phyloP scores from a whole-genome alignment of 2,888 invertebrate genomes.

The Campaea margaritaria region DNA sequence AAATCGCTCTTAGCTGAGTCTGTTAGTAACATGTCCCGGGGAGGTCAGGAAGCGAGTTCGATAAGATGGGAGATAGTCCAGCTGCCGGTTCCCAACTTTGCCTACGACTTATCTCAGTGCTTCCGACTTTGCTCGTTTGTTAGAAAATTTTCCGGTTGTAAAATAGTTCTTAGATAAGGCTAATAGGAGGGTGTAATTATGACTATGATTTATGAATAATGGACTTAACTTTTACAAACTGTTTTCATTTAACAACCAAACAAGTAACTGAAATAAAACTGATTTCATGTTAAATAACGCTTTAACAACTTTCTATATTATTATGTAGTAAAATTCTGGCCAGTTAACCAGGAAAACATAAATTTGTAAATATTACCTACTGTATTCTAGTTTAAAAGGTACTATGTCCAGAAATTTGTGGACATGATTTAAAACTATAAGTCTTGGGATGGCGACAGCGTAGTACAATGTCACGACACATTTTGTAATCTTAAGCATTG shows the following conservation, averaged over 20 bases:
- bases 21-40: constrained; percentile 45
- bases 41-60: constrained; percentile 49
- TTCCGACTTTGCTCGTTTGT: constrained; percentile 59
- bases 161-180: constrained; percentile 48
- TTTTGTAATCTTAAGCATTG: too few relatives aligned
- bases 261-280: too few relatives aligned
- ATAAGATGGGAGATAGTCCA: constrained; percentile 59
- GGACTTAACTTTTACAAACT: constrained; percentile 4
- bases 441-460: too few relatives aligned
- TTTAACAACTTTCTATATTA: too few relatives aligned
- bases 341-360: too few relatives aligned
- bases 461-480: too few relatives aligned
- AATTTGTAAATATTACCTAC: too few relatives aligned
- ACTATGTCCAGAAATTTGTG: too few relatives aligned
- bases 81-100: constrained; percentile 62
- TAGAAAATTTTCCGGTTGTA: constrained; percentile 55
- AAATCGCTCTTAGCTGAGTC: constrained; percentile 39
- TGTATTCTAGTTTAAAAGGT: too few relatives aligned
- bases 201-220: constrained; percentile 14
- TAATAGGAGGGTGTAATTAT: constrained; percentile 24
- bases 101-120: constrained; percentile 55
- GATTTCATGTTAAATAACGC: too few relatives aligned
- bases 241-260: not conserved
- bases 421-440: too few relatives aligned
- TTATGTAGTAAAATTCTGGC: too few relatives aligned